Conservation (phyloP, 2,888 invertebrate genomes). For the Bellardia pandia region DNA sequence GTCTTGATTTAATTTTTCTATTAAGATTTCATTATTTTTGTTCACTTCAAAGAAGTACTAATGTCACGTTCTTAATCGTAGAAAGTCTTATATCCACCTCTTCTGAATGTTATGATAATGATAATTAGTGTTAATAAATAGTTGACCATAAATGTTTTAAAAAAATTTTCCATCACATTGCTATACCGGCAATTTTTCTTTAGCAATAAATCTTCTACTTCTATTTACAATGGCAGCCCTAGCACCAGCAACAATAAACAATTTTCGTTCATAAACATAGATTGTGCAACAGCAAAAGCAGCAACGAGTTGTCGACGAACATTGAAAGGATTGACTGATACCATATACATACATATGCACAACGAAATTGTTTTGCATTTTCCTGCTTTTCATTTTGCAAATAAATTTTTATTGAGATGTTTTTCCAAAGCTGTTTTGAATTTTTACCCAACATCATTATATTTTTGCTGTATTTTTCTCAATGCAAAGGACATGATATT, state of each 20-base stretch:
- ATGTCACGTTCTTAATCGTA: too few relatives aligned
- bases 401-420: constrained; percentile 60
- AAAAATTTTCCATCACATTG: too few relatives aligned
- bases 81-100: too few relatives aligned
- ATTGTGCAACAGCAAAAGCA: neutral
- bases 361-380: constrained; percentile 47
- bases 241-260: constrained; percentile 50
- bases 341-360: constrained; percentile 25
- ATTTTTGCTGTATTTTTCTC: neutral
- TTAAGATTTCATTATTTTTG: too few relatives aligned
- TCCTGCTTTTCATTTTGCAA: constrained; percentile 46
- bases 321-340: constrained; percentile 12
- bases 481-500: neutral
- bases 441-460: constrained; percentile 1
- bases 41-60: too few relatives aligned
- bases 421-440: constrained; percentile 36
- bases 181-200: too few relatives aligned
- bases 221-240: neutral
- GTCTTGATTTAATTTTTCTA: too few relatives aligned
- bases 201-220: neutral
- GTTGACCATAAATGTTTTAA: too few relatives aligned
- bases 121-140: too few relatives aligned
- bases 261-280: constrained; percentile 24
- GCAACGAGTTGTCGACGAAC: constrained; percentile 5
- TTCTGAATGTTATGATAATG: too few relatives aligned